These are phyloP conservation scores for Tipula helvola DNA, from an alignment of 2,888 invertebrate genomes.

Conservation along the genomic window DNA sequence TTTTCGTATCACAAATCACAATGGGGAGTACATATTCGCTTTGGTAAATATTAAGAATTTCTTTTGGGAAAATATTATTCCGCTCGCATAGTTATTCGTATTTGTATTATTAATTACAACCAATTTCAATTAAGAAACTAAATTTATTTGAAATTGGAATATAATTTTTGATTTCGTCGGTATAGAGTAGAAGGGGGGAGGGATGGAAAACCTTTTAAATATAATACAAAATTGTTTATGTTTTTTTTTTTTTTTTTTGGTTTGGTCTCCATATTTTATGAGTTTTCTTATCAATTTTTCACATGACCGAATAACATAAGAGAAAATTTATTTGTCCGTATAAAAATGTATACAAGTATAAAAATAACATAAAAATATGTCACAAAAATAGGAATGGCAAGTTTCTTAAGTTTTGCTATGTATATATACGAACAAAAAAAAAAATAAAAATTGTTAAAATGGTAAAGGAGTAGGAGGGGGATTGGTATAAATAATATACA, in stretches of 20 bases:
- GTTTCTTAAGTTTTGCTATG: background rate
- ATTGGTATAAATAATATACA: background rate
- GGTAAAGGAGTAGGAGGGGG: background rate
- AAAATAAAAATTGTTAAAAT: background rate
- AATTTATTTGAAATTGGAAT: background rate
- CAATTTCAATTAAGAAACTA: background rate
- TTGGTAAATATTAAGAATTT: background rate
- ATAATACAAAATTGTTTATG: background rate
- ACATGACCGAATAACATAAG: constrained; percentile 4
- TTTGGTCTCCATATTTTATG: background rate
- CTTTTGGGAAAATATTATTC: background rate
- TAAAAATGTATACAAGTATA: background rate
- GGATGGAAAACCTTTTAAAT: background rate
- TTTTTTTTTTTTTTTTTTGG: background rate
- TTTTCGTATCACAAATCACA: background rate
- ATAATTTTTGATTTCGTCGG: background rate
- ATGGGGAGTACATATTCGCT: background rate
- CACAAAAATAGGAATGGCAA: background rate
- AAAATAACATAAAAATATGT: background rate
- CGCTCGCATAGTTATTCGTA: background rate
- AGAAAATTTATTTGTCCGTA: constrained; percentile 4
- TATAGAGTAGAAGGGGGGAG: background rate
- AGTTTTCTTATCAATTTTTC: constrained; percentile 9
- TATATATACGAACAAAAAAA: background rate
- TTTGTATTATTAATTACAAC: background rate